Evolutionary conservation across 2,797 vertebrate genomes (phyloP).

Genomic region (Saxicola maurus): DNA sequence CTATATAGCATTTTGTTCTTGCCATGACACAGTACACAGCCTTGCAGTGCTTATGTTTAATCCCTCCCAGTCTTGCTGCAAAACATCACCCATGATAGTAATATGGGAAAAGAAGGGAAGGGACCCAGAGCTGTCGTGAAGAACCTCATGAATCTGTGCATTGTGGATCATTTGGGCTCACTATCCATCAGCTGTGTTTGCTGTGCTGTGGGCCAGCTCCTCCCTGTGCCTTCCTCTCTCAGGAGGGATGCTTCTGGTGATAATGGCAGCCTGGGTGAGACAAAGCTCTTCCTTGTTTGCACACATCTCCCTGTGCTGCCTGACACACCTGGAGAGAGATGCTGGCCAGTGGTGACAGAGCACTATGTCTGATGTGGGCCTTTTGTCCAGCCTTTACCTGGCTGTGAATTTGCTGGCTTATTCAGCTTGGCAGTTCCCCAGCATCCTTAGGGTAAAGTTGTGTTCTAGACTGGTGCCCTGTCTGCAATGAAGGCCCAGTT

Average conservation of each 20-base stretch:
- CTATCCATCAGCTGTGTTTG: background rate
- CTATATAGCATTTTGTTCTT: background rate
- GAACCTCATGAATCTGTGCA: background rate
- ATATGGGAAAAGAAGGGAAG: background rate
- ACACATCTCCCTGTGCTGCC: background rate
- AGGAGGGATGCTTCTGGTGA: background rate
- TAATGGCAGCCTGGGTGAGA: background rate
- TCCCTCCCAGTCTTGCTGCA: background rate
- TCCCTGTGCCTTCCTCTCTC: background rate
- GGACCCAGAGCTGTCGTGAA: background rate
- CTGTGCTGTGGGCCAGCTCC: background rate
- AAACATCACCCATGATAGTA: background rate
- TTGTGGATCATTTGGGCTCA: fast-evolving
- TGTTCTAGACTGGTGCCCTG: conserved; percentile 47
- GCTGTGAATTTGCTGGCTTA: conserved; percentile 43
- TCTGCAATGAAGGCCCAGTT: conserved; percentile 49
- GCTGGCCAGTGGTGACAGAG: background rate
- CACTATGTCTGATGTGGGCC: background rate
- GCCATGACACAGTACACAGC: background rate
- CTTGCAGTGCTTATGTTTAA: background rate
- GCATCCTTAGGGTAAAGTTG: conserved; percentile 10
- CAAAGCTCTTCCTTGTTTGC: background rate
- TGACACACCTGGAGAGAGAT: background rate
- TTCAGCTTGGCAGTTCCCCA: conserved; percentile 32
- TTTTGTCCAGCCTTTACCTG: background rate